phyloP scores from a whole-genome alignment of 2,113 vertebrate species.

The Castor canadensis region DNA sequence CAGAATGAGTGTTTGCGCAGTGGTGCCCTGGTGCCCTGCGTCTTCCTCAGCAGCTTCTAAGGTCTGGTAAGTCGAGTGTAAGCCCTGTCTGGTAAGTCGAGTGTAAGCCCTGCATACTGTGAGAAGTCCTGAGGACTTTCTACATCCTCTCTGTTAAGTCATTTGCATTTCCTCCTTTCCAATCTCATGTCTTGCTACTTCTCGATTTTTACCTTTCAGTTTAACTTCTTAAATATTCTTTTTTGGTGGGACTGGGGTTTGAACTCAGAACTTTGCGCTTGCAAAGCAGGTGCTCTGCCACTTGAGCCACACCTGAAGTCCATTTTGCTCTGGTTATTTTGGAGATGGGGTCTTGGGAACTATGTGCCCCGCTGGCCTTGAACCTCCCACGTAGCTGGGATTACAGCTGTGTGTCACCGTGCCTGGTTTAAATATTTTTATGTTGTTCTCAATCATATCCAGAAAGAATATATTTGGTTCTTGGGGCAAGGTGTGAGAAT shows the following conservation, averaged over 20 bases:
- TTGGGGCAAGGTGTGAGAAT: background rate
- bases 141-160: background rate
- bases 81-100: background rate
- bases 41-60: background rate
- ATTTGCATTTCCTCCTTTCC: background rate
- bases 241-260: no score
- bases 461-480: conserved; percentile 1
- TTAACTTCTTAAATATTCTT: conserved; percentile 17
- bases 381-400: no score
- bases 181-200: background rate
- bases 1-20: background rate
- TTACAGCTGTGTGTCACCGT: no score
- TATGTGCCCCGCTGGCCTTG: no score
- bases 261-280: no score
- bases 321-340: no score
- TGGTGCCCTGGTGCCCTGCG: background rate
- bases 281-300: no score
- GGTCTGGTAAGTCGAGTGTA: no score
- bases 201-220: conserved; percentile 22
- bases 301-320: no score
- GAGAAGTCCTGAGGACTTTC: background rate
- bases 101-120: no score
- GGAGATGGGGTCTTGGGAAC: no score
- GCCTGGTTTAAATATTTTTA: no score
- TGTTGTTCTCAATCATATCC: background rate